Evolutionary conservation across 2,113 vertebrate genomes (phyloP).

Genomic region (Eira barbara): DNA sequence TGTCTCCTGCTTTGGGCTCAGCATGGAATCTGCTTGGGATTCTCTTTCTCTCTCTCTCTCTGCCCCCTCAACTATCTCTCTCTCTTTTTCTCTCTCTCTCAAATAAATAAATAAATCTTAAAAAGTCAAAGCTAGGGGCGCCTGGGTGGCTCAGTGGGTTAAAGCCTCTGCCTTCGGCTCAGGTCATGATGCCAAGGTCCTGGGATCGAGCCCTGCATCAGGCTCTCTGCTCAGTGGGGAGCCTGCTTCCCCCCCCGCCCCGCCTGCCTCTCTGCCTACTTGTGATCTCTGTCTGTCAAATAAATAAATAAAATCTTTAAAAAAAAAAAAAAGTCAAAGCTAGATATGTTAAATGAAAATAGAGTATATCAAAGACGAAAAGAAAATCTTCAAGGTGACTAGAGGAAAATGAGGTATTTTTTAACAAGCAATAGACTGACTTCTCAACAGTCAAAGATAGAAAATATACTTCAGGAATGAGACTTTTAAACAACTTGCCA

Average conservation of each 20-base stretch:
- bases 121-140: neutral
- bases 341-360: neutral
- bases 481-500: neutral
- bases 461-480: neutral
- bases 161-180: no score
- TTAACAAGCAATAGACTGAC: neutral
- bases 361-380: neutral
- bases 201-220: no score
- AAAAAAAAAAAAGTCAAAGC: neutral
- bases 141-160: no score
- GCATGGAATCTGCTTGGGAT: neutral
- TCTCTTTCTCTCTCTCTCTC: neutral
- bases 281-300: neutral
- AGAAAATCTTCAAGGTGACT: neutral
- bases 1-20: neutral
- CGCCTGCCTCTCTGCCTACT: no score
- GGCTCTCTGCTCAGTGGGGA: no score
- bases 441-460: neutral
- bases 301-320: neutral
- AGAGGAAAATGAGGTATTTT: neutral
- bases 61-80: neutral
- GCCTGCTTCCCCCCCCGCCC: no score
- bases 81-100: neutral
- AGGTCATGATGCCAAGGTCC: no score
- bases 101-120: neutral